A percentile compares a stretch with the other conserved stretches of the same genome.
Evolutionary conservation across 2,888 invertebrate genomes (phyloP).

Genomic region (Eupithecia subfuscata): DNA sequence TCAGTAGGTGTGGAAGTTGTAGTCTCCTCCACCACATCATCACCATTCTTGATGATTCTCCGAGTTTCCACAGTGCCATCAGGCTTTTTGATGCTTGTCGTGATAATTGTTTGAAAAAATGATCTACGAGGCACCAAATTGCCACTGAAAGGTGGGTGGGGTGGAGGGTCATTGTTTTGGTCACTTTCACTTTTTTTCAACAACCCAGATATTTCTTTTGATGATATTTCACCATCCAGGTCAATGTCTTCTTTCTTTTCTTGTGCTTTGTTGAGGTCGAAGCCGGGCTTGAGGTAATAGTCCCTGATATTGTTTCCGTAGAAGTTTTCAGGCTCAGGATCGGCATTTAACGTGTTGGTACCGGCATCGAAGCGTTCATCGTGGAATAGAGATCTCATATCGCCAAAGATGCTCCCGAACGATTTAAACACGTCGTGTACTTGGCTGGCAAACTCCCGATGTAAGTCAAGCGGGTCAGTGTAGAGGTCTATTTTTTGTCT

Average conservation of each 20-base stretch:
- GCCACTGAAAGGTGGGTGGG: constrained; percentile 61
- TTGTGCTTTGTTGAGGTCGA: constrained; percentile 57
- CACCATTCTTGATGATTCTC: constrained; percentile 73
- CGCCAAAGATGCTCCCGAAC: constrained; percentile 71
- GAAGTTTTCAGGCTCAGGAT: constrained; percentile 52
- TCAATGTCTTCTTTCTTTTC: constrained; percentile 65
- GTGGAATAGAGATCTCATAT: constrained; percentile 64
- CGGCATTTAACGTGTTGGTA: constrained; percentile 31
- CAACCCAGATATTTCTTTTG: constrained; percentile 73
- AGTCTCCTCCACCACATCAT: constrained; percentile 73
- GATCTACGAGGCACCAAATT: constrained; percentile 66
- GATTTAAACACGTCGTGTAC: constrained; percentile 72
- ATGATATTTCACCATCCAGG: constrained; percentile 76
- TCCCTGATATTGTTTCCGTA: constrained; percentile 67
- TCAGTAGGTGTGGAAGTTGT: constrained; percentile 56
- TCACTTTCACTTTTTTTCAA: constrained; percentile 64
- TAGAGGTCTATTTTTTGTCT: constrained; percentile 59
- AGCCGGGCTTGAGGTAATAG: constrained; percentile 77
- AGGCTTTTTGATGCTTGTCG: constrained; percentile 73
- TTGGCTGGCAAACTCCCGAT: constrained; percentile 66
- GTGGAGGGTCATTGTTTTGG: constrained; percentile 31
- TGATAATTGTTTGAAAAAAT: constrained; percentile 76
- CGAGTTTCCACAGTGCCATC: constrained; percentile 75
- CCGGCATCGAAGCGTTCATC: constrained; percentile 48
- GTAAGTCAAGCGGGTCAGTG: constrained; percentile 58